Evolutionary conservation across 2,888 invertebrate species (phyloP), one percentile per base, ranked within the genome.

Genomic region (Agrochola litura): DNA sequence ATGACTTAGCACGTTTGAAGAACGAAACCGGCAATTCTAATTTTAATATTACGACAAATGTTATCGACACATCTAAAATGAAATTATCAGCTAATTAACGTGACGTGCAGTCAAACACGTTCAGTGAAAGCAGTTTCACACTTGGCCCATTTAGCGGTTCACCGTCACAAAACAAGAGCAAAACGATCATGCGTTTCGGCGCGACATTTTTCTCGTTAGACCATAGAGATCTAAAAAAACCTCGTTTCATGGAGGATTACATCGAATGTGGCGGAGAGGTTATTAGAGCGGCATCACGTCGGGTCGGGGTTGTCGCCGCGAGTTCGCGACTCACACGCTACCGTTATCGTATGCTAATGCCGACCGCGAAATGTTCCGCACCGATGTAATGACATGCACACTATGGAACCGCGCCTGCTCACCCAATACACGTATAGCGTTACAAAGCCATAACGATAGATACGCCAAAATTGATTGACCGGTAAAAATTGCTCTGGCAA

Each of bases 61-160:
- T 83, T 81, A 84, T 84, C 84, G 77, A 78, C 72, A 75, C 73
- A 89, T 90, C 89, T 90, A 86, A 91, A 92, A 92, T 87, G 89
- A 90, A 93, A 93, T 94, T 92, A 95, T 91, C 91, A 88, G 79
- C 89, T 95, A 93, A 95, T 95, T 94, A 95, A 91, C 91, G 89
- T 90, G 89, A 89, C 89, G 91, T 90, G 91, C 87, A 91, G 90
- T 89, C 91, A 92, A 93, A 93, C 93, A 89, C 90, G 93, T 89
- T 91, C 90, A 95, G 96, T 95, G 96, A 96, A 96, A 96, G 96
- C 89, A 89, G 92, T 94, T 94, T 93, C 93, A 94, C 93, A 92
- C 92, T 87, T 93, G 94, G 84, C 92, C 94, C 90, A 93, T 94
- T 93, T 94, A 90, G 85, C 76, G 76, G 71, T 76, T 73, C 76